Conservation (phyloP, 2,888 invertebrate species). For the Rotaria sp. region DNA sequence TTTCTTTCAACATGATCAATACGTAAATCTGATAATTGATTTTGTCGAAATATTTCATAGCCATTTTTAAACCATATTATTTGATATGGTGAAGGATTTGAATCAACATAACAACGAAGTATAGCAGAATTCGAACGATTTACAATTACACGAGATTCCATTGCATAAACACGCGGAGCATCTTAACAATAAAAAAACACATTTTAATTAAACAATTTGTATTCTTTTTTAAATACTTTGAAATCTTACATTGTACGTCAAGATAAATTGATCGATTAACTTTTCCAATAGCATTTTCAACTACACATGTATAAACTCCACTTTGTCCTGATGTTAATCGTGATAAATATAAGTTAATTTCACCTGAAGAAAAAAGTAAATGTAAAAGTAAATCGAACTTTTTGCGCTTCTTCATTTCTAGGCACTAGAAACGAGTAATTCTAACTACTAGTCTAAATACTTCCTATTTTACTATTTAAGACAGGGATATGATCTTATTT, state of each 20-base stretch:
- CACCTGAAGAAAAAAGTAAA: neutral
- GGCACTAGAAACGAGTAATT: no score
- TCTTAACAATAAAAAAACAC: neutral
- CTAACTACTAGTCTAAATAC: no score
- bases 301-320: conserved; percentile 21
- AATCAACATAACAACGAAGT: neutral
- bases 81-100: neutral
- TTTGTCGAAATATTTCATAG: neutral
- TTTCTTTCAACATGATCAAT: conserved; percentile 21
- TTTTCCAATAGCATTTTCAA: conserved; percentile 13
- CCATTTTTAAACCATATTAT: conserved; percentile 13
- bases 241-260: conserved; percentile 28
- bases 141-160: neutral
- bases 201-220: neutral
- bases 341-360: neutral
- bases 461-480: no score
- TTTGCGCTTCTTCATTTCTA: no score
- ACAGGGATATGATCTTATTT: no score
- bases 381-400: no score
- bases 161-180: neutral
- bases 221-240: neutral
- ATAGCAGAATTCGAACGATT: neutral
- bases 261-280: neutral
- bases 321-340: conserved; percentile 11
- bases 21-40: neutral